Evolutionary conservation across 2,888 invertebrate species (phyloP).

Genomic region (Macropis europaea): DNA sequence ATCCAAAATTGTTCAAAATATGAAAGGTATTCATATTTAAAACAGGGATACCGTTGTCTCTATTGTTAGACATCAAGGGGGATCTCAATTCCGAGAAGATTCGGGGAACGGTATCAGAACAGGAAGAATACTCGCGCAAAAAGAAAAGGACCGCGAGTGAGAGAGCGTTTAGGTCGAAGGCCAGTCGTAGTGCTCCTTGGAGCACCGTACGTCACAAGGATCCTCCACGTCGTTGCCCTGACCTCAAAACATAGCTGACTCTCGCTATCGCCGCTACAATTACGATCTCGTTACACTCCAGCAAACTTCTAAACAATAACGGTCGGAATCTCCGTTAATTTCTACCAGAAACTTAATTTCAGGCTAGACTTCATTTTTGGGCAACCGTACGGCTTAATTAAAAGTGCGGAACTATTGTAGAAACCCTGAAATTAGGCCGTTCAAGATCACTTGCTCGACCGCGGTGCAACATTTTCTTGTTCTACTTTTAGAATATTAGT

Average conservation of each 20-base stretch:
- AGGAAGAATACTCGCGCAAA: conserved; percentile 42
- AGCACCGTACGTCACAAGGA: conserved; percentile 68
- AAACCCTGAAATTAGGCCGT: no score
- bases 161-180: conserved; percentile 49
- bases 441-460: no score
- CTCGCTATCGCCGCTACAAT: conserved; percentile 62
- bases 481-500: no score
- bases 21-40: no score
- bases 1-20: no score
- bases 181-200: conserved; percentile 57
- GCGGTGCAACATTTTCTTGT: no score
- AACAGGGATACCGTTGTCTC: background rate
- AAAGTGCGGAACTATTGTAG: no score
- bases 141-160: conserved; percentile 15
- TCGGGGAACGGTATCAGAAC: conserved; percentile 14
- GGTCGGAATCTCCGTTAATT: no score
- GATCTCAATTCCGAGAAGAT: conserved; percentile 31
- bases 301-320: conserved; percentile 9
- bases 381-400: no score
- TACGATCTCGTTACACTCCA: conserved; percentile 26
- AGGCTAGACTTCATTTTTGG: no score
- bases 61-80: conserved; percentile 1
- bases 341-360: no score
- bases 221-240: conserved; percentile 71
- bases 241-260: conserved; percentile 73